A percentile compares a stretch with the other conserved stretches of the same genome.
Evolutionary conservation across 2,888 invertebrate genomes (phyloP).

Genomic region (Alloscopus bannaensis): DNA sequence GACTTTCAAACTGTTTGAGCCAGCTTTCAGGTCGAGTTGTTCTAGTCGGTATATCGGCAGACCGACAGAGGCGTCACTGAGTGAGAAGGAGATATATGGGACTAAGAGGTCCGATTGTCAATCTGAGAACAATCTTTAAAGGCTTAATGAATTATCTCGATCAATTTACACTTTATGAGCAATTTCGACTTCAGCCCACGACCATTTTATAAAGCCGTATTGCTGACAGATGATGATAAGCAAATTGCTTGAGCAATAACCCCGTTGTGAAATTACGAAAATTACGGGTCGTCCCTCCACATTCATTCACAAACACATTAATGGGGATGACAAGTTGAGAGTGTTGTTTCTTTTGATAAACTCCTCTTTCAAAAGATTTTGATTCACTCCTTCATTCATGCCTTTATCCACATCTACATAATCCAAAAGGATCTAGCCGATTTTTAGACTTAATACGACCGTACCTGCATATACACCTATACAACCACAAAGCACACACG

Average conservation of each 20-base stretch:
- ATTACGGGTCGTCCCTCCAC: conserved; percentile 28
- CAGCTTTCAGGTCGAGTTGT: conserved; percentile 13
- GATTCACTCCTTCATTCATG: conserved; percentile 24
- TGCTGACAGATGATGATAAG: conserved; percentile 59
- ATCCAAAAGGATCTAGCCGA: no score
- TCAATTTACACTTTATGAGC: conserved; percentile 53
- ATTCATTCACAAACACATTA: conserved; percentile 7
- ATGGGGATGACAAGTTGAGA: conserved; percentile 13
- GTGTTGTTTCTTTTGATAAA: conserved; percentile 27
- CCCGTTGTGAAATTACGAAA: conserved; percentile 49
- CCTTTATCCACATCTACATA: not conserved
- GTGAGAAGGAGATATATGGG: conserved; percentile 18
- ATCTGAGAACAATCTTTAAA: conserved; percentile 29
- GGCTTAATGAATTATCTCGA: conserved; percentile 56
- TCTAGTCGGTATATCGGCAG: conserved; percentile 4
- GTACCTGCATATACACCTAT: no score
- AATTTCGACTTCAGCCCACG: conserved; percentile 57
- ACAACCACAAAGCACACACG: conserved; percentile 33
- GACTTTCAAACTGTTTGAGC: conserved; percentile 10
- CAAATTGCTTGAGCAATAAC: conserved; percentile 53
- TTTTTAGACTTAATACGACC: no score
- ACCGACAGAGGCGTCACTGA: conserved; percentile 27
- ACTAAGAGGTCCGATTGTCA: conserved; percentile 35
- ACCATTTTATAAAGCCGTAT: conserved; percentile 43
- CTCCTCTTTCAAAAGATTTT: conserved; percentile 30